A percentile compares a stretch with the other conserved stretches of the same genome.
Evolutionary conservation across 2,113 vertebrate genomes (phyloP).

Genomic region (Cricetomys ansorgei): DNA sequence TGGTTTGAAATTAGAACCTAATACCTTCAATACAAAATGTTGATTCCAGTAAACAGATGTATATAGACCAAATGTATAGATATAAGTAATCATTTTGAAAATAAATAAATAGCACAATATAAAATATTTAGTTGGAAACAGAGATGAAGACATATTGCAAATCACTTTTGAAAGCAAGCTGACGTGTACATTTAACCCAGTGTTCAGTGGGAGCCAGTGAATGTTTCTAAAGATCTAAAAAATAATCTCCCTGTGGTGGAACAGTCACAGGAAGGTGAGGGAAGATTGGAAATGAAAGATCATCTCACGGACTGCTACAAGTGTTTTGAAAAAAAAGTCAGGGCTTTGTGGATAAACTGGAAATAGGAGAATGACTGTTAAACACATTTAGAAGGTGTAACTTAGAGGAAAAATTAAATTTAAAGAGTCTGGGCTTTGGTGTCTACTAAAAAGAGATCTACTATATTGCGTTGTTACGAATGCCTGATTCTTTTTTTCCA

Average conservation of each 20-base stretch:
- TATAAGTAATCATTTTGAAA: not conserved
- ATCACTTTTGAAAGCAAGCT: not conserved
- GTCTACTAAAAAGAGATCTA: not conserved
- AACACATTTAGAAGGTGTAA: not conserved
- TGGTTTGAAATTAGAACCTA: not conserved
- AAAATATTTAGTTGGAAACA: not conserved
- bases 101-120: not conserved
- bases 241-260: not conserved
- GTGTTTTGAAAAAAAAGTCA: not conserved
- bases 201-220: not conserved
- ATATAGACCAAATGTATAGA: not conserved
- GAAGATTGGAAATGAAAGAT: not conserved
- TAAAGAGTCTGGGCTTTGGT: not conserved
- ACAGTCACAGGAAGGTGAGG: not conserved
- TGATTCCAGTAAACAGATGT: not conserved
- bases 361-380: not conserved
- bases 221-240: not conserved
- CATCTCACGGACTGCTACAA: not conserved
- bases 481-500: not conserved
- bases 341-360: not conserved
- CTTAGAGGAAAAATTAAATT: not conserved
- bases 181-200: constrained; percentile 10
- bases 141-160: not conserved
- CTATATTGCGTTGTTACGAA: not conserved
- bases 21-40: not conserved